phyloP scores from a whole-genome alignment of 2,113 vertebrate species.

The Lagenorhynchus albirostris region DNA sequence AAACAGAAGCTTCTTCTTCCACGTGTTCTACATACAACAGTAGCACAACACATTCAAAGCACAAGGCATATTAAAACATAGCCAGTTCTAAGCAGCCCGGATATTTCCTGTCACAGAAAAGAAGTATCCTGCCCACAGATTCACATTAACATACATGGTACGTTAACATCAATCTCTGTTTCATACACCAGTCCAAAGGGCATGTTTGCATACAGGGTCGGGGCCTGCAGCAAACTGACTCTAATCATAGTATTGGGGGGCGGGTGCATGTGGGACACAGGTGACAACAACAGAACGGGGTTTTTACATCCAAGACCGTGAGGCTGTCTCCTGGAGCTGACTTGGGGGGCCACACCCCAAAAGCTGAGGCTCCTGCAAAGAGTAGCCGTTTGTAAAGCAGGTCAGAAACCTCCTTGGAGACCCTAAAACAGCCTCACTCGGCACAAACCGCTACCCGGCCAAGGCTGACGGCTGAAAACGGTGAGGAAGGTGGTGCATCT shows the following conservation, averaged over 20 bases:
- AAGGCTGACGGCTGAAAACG: neutral
- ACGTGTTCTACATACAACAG: rapidly evolving
- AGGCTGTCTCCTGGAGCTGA: neutral
- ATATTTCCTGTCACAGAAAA: slow-evolving; percentile 80
- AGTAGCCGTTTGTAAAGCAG: neutral
- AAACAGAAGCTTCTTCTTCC: neutral
- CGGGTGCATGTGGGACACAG: rapidly evolving
- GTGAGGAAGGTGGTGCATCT: rapidly evolving
- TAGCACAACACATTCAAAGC: neutral
- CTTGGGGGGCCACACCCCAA: rapidly evolving
- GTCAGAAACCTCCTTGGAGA: neutral
- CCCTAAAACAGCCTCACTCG: neutral
- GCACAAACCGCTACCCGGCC: neutral
- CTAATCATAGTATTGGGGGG: neutral
- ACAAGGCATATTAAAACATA: slow-evolving; percentile 86
- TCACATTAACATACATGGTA: slow-evolving; percentile 81
- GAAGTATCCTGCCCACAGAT: slow-evolving; percentile 63
- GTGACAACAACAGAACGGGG: rapidly evolving
- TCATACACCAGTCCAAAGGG: neutral
- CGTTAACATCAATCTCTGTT: slow-evolving; percentile 65
- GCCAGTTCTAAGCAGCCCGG: slow-evolving; percentile 74
- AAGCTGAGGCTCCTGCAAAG: neutral
- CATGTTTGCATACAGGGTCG: neutral
- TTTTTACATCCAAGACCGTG: rapidly evolving
- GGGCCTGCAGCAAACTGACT: neutral